Percentiles rank a stretch among this genome's conserved stretches.
These are phyloP conservation scores for Pempheris klunzingeri DNA, from an alignment of 2,797 vertebrate species.

Conservation along the genomic window DNA sequence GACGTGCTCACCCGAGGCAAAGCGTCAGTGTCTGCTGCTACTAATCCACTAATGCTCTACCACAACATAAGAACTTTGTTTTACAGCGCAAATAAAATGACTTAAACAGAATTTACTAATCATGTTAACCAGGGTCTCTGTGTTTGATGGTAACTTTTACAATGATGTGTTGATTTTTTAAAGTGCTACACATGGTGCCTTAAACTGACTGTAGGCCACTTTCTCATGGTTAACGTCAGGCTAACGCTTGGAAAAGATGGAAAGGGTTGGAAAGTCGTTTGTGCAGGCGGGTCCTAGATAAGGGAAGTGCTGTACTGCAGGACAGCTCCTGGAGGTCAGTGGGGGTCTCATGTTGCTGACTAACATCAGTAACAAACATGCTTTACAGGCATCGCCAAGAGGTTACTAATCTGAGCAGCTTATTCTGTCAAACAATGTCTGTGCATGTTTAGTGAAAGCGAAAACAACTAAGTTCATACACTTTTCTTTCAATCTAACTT, in stretches of 20 bases:
- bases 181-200: constrained; percentile 33
- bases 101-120: constrained; percentile 2
- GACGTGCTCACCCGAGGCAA: not conserved
- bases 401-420: constrained; percentile 37
- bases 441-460: constrained; percentile 8
- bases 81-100: not conserved
- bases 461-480: not conserved
- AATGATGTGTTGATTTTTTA: constrained; percentile 34
- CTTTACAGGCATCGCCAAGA: constrained; percentile 21
- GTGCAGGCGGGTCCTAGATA: constrained; percentile 76
- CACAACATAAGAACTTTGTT: not conserved
- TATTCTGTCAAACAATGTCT: not conserved
- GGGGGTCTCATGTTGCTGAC: constrained; percentile 63
- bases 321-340: constrained; percentile 81
- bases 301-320: constrained; percentile 68
- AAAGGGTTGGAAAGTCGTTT: constrained; percentile 79
- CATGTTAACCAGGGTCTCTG: not conserved
- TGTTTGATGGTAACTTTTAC: constrained; percentile 7
- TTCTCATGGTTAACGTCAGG: constrained; percentile 77
- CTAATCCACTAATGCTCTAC: constrained; percentile 1
- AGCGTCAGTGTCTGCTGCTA: not conserved
- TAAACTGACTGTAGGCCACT: constrained; percentile 73
- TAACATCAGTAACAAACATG: constrained; percentile 57
- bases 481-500: not conserved
- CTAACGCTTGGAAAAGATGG: constrained; percentile 76